Percentiles rank a stretch among this genome's conserved stretches.
These are phyloP conservation scores for Hemiprocne comata DNA, from an alignment of 2,113 vertebrate genomes.

Conservation along the genomic window DNA sequence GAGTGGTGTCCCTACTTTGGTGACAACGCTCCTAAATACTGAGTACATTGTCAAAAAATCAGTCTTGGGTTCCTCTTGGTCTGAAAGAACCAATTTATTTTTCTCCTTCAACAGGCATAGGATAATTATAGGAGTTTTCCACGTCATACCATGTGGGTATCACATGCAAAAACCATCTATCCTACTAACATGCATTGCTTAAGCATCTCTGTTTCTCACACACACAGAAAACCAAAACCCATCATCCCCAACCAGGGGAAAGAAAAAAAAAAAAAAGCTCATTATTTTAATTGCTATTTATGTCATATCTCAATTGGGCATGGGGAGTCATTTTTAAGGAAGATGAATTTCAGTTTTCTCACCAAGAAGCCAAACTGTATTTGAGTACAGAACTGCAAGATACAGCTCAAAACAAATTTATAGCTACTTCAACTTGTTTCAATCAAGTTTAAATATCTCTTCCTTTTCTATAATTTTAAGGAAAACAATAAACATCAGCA, in stretches of 20 bases:
- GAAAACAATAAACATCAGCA: neutral
- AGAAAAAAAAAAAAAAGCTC: neutral
- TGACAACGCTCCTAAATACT: constrained; percentile 37
- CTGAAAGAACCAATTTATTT: constrained; percentile 32
- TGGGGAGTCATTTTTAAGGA: neutral
- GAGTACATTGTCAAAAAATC: constrained; percentile 27
- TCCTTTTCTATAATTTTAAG: neutral
- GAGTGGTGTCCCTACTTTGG: neutral
- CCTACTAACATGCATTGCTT: neutral
- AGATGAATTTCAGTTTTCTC: constrained; percentile 40
- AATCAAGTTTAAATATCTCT: neutral
- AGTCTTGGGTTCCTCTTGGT: neutral
- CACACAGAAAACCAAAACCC: neutral
- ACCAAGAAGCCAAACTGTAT: neutral
- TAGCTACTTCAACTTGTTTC: neutral
- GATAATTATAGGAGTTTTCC: constrained; percentile 1
- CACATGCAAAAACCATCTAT: constrained; percentile 54
- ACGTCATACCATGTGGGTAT: constrained; percentile 24
- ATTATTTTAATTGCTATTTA: constrained; percentile 20
- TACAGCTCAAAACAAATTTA: neutral
- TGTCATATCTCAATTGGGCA: neutral
- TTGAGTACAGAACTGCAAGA: neutral
- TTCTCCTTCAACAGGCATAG: neutral
- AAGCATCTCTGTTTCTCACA: neutral
- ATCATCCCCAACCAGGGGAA: neutral